Evolutionary conservation across 2,797 vertebrate genomes (phyloP), one percentile per base, ranked within the genome.

Genomic region (Kryptolebias ocellatus): DNA sequence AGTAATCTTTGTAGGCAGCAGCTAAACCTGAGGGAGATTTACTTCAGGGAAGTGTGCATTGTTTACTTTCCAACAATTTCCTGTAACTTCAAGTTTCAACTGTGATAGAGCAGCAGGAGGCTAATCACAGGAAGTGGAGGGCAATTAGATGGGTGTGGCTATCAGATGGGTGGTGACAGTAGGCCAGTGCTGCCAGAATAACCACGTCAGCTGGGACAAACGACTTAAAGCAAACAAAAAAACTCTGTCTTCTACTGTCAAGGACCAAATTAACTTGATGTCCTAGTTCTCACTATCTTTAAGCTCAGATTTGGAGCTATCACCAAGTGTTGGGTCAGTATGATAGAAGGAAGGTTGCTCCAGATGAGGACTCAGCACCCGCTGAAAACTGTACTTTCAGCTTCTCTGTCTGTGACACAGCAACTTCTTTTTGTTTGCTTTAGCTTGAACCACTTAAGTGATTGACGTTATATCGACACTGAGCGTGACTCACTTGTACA

Each of bases 121-220:
- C 78, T 89, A 92, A 92, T 91, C 79, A 69, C 90, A 89, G 91
- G 92, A 94, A 92, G 86, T 60, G 81, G 29, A 60, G 83, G 56
- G 78, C 81, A 89, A 91, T 91, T 83, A 86, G 69, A 73, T 5
- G 85, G 92, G 91, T 27, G 87, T 83, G 88, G 83, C 77, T 18
- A 60, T 42, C 53, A 53, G 54, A 44, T 66, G 53, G 60, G 64
- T 56, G 60, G 50, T 0, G 18, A 62, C 14, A n/a, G 46, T 1
- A 28, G 39, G 31, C n/a, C 18, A 34, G 18, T 0, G 47, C 45
- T 63, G 60, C 65, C 53, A 67, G 45, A 58, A 77, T 15, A 53
- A 20, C 46, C 45, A 34, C 5, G 46, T 70, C 54, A 68, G 39
- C 51, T 2, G 2, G 50, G 34, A 20, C 47, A 67, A 53, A 39